phyloP scores from a whole-genome alignment of 2,113 vertebrate species.

The Crotalus horridus region DNA sequence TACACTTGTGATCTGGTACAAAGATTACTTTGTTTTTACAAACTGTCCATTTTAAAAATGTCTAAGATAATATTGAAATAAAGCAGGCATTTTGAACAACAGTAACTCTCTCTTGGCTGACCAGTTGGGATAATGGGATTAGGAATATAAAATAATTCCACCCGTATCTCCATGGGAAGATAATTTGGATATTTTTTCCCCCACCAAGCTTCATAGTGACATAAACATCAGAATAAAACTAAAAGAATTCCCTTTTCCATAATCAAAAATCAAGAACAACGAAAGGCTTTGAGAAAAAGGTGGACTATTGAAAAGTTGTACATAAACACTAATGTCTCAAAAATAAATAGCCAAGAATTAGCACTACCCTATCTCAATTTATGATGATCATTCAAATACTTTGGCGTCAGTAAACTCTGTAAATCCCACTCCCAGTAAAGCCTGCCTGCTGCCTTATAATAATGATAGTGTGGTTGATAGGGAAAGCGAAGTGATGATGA shows the following conservation, averaged over 20 bases:
- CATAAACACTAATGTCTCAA: neutral
- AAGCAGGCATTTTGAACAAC: conserved; percentile 32
- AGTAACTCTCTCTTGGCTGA: neutral
- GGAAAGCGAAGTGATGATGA: neutral
- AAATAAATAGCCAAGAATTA: neutral
- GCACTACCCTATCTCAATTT: neutral
- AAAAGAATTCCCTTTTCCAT: neutral
- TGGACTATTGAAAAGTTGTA: neutral
- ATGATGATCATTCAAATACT: neutral
- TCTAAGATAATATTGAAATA: conserved; percentile 23
- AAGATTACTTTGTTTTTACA: conserved; percentile 51
- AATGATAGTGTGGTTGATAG: neutral
- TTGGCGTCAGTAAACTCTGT: neutral
- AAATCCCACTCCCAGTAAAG: neutral
- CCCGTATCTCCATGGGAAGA: neutral
- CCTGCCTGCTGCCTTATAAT: neutral
- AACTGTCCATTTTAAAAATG: conserved; percentile 45
- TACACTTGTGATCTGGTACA: conserved; percentile 54
- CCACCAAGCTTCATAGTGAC: neutral
- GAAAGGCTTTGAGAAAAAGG: neutral
- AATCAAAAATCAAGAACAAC: neutral
- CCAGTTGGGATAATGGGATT: neutral
- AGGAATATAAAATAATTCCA: neutral
- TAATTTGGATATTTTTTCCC: neutral
- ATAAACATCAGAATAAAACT: neutral